Base-by-base conservation (phyloP, 2,113 vertebrate genomes). In the Petroica traversi region DNA sequence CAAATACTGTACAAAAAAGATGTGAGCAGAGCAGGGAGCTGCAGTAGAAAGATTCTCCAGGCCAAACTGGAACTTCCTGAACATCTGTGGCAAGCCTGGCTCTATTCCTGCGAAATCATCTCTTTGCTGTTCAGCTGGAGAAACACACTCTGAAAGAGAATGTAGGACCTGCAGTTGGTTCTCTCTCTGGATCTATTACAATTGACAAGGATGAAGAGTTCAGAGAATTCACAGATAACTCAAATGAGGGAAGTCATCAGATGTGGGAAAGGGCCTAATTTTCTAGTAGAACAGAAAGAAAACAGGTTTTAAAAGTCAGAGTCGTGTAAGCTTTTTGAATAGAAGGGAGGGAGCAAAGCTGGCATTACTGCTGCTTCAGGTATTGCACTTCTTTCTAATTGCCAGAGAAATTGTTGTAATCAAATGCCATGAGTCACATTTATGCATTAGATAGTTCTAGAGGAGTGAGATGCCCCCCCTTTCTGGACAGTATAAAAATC, bases 111-210 rank as follows among this genome's bases (percentile, higher is more conserved):
- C 22, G 52, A 22, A n/a, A 19, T 19, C 69, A 62, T 57, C 51
- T 75, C 36, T 11, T 11, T 19, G 20, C 36, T 85, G 2, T n/a
- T 64, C 87, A 81, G 71, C 71, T 69, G 80, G 57, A 49, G 73
- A 49, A 4, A 8, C 3, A 2, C n/a, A 34, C 4, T 1, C 0
- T 3, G 17, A 11, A 18, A 25, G 48, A 31, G 43, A 77, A 61
- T 1, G 26, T 40, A 83, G 34, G 54, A n/a, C 36, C 68, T 41
- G 41, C 57, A 63, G 9, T 2, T 45, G 51, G 23, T 19, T 87
- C 72, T 68, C 54, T 72, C 66, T 64, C 36, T 19, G 49, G 14
- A 68, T n/a, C 25, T 29, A 45, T 59, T 33, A 19, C 16, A 19
- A 5, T 4, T 38, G 58, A 40, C 29, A 62, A 48, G 85, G 43